Conservation (phyloP, 1,140 invertebrate species). For the Drosophila mojavensis region DNA sequence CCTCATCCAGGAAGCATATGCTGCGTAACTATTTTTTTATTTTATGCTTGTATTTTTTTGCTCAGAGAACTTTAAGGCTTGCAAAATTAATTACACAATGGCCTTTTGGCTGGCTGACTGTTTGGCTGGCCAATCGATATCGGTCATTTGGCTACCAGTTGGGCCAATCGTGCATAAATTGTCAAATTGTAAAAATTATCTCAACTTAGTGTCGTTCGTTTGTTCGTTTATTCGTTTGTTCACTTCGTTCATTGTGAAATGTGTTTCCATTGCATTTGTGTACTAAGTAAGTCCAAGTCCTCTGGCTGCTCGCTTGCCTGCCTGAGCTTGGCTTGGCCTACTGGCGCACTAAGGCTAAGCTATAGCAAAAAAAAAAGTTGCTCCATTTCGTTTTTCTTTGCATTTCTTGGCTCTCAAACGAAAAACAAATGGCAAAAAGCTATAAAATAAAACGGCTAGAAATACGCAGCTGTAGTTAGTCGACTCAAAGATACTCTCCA, state of each 20-base stretch:
- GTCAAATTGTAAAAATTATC: conserved; percentile 82
- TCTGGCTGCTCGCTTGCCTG: conserved; percentile 1
- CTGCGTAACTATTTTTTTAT: conserved; percentile 50
- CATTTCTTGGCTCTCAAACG: conserved; percentile 50
- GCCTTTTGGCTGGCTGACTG: conserved; percentile 13
- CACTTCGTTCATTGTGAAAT: conserved; percentile 68
- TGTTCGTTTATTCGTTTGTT: conserved; percentile 28
- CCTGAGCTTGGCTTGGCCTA: conserved; percentile 16
- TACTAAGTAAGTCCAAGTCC: conserved; percentile 48
- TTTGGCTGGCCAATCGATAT: conserved; percentile 10
- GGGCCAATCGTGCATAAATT: conserved; percentile 77
- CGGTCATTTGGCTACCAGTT: conserved; percentile 35
- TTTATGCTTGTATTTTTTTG: conserved; percentile 7
- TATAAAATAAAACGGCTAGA: not conserved
- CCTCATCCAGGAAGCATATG: conserved; percentile 70
- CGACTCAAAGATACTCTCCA: conserved; percentile 17
- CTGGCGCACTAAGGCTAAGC: conserved; percentile 11
- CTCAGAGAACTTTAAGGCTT: conserved; percentile 61
- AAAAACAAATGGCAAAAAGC: conserved; percentile 35
- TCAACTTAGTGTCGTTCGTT: conserved; percentile 68
- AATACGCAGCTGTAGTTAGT: not conserved
- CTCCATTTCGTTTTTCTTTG: conserved; percentile 67
- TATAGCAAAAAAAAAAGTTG: conserved; percentile 42
- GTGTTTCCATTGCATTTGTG: conserved; percentile 70
- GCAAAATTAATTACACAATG: conserved; percentile 79